Base-by-base conservation (phyloP, 1,140 invertebrate species). In the Scylla paramamosain region DNA sequence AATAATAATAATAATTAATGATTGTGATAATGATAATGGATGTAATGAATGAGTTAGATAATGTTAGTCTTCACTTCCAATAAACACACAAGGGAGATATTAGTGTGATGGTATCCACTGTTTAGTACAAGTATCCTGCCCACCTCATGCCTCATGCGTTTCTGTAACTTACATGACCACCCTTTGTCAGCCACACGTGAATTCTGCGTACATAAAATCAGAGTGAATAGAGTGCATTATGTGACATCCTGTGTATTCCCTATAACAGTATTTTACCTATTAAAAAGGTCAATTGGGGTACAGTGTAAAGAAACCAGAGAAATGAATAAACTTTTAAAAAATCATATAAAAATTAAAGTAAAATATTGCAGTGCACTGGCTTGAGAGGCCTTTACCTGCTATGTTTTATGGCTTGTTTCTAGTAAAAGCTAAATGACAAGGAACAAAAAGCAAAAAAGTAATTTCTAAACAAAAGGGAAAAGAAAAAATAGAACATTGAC, bases 221-320 rank as follows among this genome's bases (percentile, higher is more conserved):
- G 16, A 77, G 25, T 77, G 8, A 77, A 77, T 77, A 77, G n/a
- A n/a, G 8, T 77, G 25, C 25, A n/a, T 77, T 8, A 77, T 77
- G 67, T 77, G 0, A 77, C n/a, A n/a, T 77, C 12, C 20, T 1
- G 1, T 48, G 10, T 59, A 4, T 20, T 91, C 28, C 25, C 20
- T 46, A n/a, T 14, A 88, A 59, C 12, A 52, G 45, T 59, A 16
- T 32, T 28, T 83, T 8, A 59, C 77, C 25, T 20, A 77, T 48
- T 84, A 95, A 96, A n/a, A 88, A 93, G 52, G 88, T 90, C 91
- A 95, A 83, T 93, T 93, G 95, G 95, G 91, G 95, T 87, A 95
- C n/a, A 39, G 92, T 95, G 95, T 93, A 96, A 67, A 95, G 88
- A 95, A 95, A 95, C 94, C 91, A 95, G 93, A 95, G 59, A 87